phyloP scores from a whole-genome alignment of 2,888 invertebrate species.

The Hyles lineata region DNA sequence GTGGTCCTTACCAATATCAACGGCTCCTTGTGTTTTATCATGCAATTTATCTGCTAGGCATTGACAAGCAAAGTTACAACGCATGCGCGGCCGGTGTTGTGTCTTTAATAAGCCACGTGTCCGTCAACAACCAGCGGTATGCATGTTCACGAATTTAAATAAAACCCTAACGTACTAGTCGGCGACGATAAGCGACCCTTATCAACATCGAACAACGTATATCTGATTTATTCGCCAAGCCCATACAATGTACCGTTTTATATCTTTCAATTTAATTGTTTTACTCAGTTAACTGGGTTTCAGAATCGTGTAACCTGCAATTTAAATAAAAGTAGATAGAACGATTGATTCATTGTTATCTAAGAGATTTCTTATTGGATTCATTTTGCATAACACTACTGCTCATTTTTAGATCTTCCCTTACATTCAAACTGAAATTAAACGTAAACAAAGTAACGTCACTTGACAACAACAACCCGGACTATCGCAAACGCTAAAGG shows the following conservation, averaged over 20 bases:
- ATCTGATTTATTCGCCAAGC: conserved; percentile 10
- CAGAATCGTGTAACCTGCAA: too few relatives aligned
- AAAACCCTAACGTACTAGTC: not conserved
- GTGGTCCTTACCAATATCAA: not conserved
- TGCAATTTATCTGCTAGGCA: not conserved
- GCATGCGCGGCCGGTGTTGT: conserved; percentile 1
- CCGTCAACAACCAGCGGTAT: conserved; percentile 1
- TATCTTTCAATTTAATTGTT: not conserved
- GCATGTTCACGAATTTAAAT: not conserved
- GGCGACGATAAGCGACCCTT: not conserved
- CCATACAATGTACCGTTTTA: not conserved
- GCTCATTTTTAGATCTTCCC: too few relatives aligned
- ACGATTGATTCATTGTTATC: too few relatives aligned
- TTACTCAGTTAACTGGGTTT: not conserved
- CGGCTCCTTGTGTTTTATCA: conserved; percentile 6
- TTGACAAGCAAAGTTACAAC: conserved; percentile 4
- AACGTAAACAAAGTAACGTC: too few relatives aligned
- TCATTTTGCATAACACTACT: too few relatives aligned
- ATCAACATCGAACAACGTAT: not conserved
- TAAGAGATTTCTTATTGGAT: too few relatives aligned
- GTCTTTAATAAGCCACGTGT: conserved; percentile 20
- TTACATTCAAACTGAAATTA: too few relatives aligned
- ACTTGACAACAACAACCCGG: too few relatives aligned
- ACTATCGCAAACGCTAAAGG: too few relatives aligned
- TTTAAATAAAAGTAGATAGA: too few relatives aligned